These are phyloP conservation scores for Physocephala rufipes DNA, from an alignment of 2,888 invertebrate genomes.

Conservation along the genomic window DNA sequence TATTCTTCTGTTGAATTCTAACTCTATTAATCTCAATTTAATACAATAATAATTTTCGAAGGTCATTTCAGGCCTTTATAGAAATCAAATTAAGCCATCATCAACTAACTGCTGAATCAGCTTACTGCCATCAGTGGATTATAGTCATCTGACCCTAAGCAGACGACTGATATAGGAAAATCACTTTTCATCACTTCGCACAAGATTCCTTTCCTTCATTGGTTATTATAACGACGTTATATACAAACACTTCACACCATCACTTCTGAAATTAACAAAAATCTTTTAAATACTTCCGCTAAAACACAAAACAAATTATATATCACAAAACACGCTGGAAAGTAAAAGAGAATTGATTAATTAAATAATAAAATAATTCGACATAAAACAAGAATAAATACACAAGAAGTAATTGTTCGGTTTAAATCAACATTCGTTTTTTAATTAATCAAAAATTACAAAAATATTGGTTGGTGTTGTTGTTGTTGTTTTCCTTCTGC, in stretches of 20 bases:
- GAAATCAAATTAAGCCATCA: too few species aligned
- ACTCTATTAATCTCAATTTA: too few species aligned
- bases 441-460: slow-evolving; percentile 36
- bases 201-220: too few species aligned
- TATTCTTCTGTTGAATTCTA: too few species aligned
- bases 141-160: too few species aligned
- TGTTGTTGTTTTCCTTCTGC: not conserved
- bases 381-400: slow-evolving; percentile 20
- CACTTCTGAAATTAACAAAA: not conserved
- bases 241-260: too few species aligned
- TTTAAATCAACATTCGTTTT: slow-evolving; percentile 29
- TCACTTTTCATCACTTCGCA: too few species aligned
- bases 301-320: not conserved
- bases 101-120: too few species aligned
- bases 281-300: not conserved
- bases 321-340: not conserved
- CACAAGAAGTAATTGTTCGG: slow-evolving; percentile 38
- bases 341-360: not conserved
- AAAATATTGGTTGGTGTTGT: slow-evolving; percentile 10
- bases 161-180: too few species aligned
- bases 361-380: slow-evolving; percentile 52
- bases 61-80: not conserved
- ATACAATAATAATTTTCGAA: not conserved
- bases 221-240: not conserved
- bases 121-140: too few species aligned